Conservation (phyloP, 35 echinoderm and acorn worm genomes). For the Patiria miniata region DNA sequence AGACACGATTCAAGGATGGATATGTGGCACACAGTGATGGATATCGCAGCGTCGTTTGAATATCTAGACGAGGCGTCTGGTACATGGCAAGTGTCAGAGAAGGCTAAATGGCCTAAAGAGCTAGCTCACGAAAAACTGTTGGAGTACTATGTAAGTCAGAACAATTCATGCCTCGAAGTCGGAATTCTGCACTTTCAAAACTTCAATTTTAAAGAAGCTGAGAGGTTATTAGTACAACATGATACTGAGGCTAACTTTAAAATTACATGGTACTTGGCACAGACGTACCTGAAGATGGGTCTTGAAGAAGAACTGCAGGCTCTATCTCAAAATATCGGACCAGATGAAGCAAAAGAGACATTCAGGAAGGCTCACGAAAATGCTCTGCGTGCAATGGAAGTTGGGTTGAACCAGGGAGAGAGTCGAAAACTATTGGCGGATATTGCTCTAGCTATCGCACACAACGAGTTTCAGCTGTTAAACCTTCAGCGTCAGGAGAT, state of each 20-base stretch:
- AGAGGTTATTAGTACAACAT: not conserved
- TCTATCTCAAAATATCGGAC: too few relatives aligned
- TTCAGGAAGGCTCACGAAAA: not conserved
- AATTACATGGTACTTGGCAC: not conserved
- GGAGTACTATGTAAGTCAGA: not conserved
- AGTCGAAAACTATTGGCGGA: not conserved
- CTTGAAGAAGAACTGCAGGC: not conserved
- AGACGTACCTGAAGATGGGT: not conserved
- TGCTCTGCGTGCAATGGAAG: not conserved
- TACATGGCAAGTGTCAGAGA: not conserved
- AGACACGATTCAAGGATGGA: not conserved
- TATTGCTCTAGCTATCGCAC: not conserved
- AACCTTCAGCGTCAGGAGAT: too few relatives aligned
- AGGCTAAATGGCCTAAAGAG: not conserved
- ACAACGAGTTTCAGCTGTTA: not conserved
- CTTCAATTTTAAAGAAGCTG: not conserved
- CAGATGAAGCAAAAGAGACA: not conserved
- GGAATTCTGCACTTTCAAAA: constrained; percentile 1
- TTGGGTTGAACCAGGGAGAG: not conserved
- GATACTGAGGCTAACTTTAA: not conserved
- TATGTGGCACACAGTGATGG: not conserved
- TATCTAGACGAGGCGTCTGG: not conserved
- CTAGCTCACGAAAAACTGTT: not conserved
- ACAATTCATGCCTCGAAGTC: not conserved
- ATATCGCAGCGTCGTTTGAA: not conserved